Percentiles rank a stretch among this genome's conserved stretches.
phyloP scores from a whole-genome alignment of 2,888 invertebrate species.

The Clivina fossor region DNA sequence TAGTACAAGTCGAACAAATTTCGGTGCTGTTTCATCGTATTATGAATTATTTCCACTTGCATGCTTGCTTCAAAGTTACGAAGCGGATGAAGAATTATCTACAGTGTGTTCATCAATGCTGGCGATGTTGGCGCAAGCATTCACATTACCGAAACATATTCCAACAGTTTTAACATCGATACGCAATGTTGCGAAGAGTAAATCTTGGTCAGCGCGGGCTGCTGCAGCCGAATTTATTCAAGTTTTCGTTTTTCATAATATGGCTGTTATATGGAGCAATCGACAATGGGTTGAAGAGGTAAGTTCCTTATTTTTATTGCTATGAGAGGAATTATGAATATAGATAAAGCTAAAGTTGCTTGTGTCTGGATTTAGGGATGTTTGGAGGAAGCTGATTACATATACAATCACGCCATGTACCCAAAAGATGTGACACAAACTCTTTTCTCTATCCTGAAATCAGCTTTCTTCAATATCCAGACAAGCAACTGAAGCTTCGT shows the following conservation, averaged over 20 bases:
- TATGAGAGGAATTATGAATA: too few species aligned
- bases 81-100: constrained; percentile 75
- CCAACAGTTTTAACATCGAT: constrained; percentile 61
- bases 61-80: constrained; percentile 75
- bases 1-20: constrained; percentile 49
- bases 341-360: too few species aligned
- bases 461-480: too few species aligned
- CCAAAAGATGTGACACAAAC: too few species aligned
- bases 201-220: constrained; percentile 70
- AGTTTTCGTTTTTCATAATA: constrained; percentile 71
- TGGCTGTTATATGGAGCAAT: constrained; percentile 63
- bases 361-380: too few species aligned
- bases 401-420: too few species aligned
- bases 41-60: constrained; percentile 64
- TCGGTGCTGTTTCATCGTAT: constrained; percentile 57
- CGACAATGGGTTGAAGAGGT: constrained; percentile 58
- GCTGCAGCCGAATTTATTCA: constrained; percentile 70
- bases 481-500: too few species aligned
- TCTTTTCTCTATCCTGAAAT: too few species aligned
- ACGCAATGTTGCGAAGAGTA: constrained; percentile 50
- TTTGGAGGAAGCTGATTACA: too few species aligned
- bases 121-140: constrained; percentile 67
- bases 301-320: too few species aligned
- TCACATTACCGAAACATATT: constrained; percentile 61
- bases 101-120: constrained; percentile 67